phyloP scores from a whole-genome alignment of 2,888 invertebrate genomes.

The Harmothoe impar region DNA sequence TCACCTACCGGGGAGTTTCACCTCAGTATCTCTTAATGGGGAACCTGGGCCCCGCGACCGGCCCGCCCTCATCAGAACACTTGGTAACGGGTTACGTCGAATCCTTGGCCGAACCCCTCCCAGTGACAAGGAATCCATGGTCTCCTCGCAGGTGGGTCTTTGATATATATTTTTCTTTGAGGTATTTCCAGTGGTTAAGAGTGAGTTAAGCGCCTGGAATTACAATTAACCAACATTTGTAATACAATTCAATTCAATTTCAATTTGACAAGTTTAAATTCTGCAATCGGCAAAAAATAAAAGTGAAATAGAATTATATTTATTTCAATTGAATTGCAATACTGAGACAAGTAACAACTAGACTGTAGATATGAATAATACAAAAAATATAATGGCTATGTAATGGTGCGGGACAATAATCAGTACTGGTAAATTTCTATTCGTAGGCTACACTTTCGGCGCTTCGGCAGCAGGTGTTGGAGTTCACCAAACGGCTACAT shows the following conservation, averaged over 20 bases:
- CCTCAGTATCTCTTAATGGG: neutral
- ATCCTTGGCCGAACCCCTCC: conserved; percentile 30
- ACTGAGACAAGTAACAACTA: too few relatives aligned
- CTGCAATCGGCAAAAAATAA: too few relatives aligned
- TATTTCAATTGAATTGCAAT: too few relatives aligned
- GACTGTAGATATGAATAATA: neutral
- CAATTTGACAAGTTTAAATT: too few relatives aligned
- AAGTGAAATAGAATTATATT: too few relatives aligned
- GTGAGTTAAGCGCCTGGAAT: too few relatives aligned
- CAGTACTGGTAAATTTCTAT: neutral
- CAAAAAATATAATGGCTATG: neutral
- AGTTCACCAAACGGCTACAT: conserved; percentile 80
- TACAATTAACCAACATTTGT: too few relatives aligned
- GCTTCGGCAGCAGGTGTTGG: conserved; percentile 79
- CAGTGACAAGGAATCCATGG: conserved; percentile 7
- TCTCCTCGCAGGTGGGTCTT: conserved; percentile 43
- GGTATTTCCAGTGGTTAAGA: too few relatives aligned
- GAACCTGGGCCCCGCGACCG: conserved; percentile 72
- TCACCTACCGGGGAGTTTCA: conserved; percentile 63
- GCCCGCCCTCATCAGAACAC: conserved; percentile 67
- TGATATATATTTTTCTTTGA: too few relatives aligned
- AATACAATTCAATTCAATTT: too few relatives aligned
- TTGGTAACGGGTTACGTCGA: conserved; percentile 75
- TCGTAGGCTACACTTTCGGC: conserved; percentile 63
- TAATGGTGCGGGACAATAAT: neutral